A percentile compares a stretch with the other conserved stretches of the same genome.
These are phyloP conservation scores for Petrosia ficiformis DNA, from an alignment of 37 sponge, comb jelly and placozoan species.

Conservation along the genomic window DNA sequence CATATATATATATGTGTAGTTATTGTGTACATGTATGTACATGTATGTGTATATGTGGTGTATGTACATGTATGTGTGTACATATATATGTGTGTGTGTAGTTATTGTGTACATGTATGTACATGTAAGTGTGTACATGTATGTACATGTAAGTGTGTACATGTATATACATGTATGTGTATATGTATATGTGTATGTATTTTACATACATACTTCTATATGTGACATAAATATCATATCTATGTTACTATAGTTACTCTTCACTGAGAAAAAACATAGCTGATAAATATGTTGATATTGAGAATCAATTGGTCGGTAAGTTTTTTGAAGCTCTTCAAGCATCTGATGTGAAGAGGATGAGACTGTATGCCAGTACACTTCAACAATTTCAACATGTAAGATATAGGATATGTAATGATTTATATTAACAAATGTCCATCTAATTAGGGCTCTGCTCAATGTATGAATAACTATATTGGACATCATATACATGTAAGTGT, in stretches of 20 bases:
- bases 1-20: too few species aligned
- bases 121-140: neutral
- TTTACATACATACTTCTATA: neutral
- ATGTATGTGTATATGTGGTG: neutral
- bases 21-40: neutral
- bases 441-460: constrained; percentile 38
- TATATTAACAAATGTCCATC: neutral
- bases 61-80: too few species aligned
- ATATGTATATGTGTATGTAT: neutral
- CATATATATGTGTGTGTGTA: too few species aligned
- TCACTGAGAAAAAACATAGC: constrained; percentile 39
- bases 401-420: too few species aligned
- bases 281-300: constrained; percentile 61
- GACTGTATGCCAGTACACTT: constrained; percentile 62
- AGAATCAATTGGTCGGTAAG: constrained; percentile 36
- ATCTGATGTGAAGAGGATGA: constrained; percentile 64
- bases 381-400: constrained; percentile 48
- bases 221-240: neutral
- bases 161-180: too few species aligned
- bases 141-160: too few species aligned
- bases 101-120: neutral
- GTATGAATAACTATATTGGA: constrained; percentile 43
- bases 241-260: constrained; percentile 27
- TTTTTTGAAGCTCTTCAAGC: constrained; percentile 60
- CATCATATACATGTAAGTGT: constrained; percentile 46